Evolutionary conservation across 2,113 vertebrate species (phyloP).

Genomic region (Athene noctua): DNA sequence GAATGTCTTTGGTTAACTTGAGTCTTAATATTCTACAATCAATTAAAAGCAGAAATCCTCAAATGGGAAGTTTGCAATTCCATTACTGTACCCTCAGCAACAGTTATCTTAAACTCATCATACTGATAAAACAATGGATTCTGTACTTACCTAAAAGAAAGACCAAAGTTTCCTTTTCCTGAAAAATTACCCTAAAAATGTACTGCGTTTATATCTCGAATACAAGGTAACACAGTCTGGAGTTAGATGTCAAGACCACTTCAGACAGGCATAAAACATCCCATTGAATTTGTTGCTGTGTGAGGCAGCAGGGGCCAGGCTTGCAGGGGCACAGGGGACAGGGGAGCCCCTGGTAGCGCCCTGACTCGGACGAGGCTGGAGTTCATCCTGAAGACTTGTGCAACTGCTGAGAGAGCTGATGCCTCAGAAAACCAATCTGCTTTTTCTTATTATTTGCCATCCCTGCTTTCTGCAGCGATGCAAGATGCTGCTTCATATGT

Average conservation of each 20-base stretch:
- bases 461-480: not conserved
- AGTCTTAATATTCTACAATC: not conserved
- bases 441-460: not conserved
- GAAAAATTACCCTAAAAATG: not conserved
- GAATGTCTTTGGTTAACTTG: not conserved
- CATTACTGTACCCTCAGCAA: not conserved
- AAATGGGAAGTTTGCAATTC: not conserved
- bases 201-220: not conserved
- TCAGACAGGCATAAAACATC: not conserved
- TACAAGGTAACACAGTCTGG: not conserved
- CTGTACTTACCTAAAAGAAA: not conserved
- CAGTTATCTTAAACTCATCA: not conserved
- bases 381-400: not conserved
- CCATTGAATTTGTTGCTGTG: accelerated
- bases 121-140: not conserved
- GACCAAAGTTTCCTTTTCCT: not conserved
- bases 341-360: not conserved
- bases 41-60: not conserved
- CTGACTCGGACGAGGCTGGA: accelerated
- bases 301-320: not conserved
- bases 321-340: not conserved
- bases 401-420: not conserved
- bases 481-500: not conserved
- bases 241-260: accelerated
- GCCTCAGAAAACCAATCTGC: not conserved